These are phyloP conservation scores for Diadema setosum DNA, from an alignment of 35 echinoderm and acorn worm genomes.

Conservation along the genomic window DNA sequence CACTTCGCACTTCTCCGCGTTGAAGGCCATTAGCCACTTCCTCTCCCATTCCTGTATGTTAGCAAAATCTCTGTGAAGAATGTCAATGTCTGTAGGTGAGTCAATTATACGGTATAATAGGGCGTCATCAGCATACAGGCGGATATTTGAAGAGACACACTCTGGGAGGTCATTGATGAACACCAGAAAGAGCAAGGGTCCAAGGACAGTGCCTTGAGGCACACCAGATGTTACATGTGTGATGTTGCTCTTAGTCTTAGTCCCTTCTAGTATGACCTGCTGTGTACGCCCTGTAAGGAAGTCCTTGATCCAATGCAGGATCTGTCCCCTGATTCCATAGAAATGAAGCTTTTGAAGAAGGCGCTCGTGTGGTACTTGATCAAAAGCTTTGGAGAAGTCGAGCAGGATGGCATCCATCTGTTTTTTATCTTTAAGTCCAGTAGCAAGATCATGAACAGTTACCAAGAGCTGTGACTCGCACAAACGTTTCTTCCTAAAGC, in stretches of 20 bases:
- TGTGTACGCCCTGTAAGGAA: neutral
- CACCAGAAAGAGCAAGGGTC: slow-evolving; percentile 21
- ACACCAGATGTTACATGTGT: neutral
- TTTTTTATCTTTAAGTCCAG: no score
- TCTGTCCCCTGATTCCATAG: neutral
- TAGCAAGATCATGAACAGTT: no score
- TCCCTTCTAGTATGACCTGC: neutral
- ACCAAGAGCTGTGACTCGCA: no score
- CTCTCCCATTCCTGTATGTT: neutral
- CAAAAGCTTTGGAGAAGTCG: slow-evolving; percentile 48
- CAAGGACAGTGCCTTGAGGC: slow-evolving; percentile 25
- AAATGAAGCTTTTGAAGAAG: slow-evolving; percentile 21
- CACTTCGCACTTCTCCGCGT: neutral
- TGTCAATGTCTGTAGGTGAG: neutral
- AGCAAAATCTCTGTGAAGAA: neutral
- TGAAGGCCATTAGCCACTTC: neutral
- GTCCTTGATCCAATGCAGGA: neutral
- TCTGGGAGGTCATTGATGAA: slow-evolving; percentile 40
- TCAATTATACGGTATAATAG: neutral
- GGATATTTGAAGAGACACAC: neutral
- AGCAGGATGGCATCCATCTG: slow-evolving; percentile 49
- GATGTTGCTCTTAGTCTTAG: neutral
- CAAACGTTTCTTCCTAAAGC: no score
- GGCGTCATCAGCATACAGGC: slow-evolving; percentile 32
- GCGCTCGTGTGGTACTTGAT: slow-evolving; percentile 20